Conservation (phyloP, 2,797 vertebrate genomes). For the Lindbergichthys nudifrons region DNA sequence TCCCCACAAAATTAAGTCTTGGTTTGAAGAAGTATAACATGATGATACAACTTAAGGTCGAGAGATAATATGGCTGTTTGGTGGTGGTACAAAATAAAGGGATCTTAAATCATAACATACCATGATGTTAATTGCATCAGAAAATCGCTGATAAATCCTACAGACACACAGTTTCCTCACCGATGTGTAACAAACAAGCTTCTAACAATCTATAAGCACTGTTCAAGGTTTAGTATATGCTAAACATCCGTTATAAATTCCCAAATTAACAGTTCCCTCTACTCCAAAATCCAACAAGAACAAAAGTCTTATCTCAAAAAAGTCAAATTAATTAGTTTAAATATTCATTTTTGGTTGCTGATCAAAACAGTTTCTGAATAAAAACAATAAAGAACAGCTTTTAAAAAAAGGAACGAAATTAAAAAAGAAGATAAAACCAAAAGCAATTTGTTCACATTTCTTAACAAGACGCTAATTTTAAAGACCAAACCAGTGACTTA, state of each 20-base stretch:
- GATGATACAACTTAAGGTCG: constrained; percentile 17
- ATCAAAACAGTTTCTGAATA: constrained; percentile 28
- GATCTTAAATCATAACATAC: constrained; percentile 23
- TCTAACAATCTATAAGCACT: constrained; percentile 22
- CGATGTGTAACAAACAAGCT: constrained; percentile 26
- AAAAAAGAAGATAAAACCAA: constrained; percentile 29
- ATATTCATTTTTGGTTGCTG: constrained; percentile 25
- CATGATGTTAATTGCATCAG: constrained; percentile 57
- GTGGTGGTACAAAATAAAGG: constrained; percentile 12
- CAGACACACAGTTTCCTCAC: constrained; percentile 13
- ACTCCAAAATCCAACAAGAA: not conserved
- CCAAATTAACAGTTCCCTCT: constrained; percentile 26
- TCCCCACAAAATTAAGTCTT: not conserved
- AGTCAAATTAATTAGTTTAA: constrained; percentile 6
- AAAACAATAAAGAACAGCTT: not conserved
- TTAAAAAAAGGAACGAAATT: not conserved
- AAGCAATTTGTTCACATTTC: constrained; percentile 14
- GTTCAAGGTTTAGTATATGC: constrained; percentile 30
- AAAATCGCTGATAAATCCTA: constrained; percentile 44
- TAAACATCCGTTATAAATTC: constrained; percentile 42
- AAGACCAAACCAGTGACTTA: constrained; percentile 28
- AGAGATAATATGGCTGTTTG: not conserved
- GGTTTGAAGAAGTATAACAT: constrained; percentile 4
- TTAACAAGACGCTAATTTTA: constrained; percentile 2
- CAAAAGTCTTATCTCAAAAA: not conserved